A percentile compares a stretch with the other conserved stretches of the same genome.
Evolutionary conservation across 2,113 vertebrate species (phyloP).

Genomic region (Hystrix brachyura): DNA sequence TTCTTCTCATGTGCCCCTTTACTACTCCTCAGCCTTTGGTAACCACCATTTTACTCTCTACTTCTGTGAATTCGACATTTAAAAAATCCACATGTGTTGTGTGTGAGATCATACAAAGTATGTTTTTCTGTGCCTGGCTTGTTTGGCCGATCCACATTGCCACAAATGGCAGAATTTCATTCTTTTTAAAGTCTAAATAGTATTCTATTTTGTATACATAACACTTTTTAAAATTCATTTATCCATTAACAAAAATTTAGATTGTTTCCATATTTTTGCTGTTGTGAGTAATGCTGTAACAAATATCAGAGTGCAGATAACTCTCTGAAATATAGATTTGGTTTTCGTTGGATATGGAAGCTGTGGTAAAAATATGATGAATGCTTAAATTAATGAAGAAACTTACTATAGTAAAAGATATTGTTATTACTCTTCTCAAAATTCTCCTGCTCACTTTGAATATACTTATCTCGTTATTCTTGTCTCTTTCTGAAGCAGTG

Average conservation of each 20-base stretch:
- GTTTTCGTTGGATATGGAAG: neutral
- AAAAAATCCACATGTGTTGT: neutral
- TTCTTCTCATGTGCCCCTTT: neutral
- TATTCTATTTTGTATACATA: neutral
- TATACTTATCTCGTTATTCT: neutral
- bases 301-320: neutral
- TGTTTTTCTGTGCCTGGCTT: neutral
- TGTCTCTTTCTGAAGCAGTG: neutral
- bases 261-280: neutral
- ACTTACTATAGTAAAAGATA: neutral
- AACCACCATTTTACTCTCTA: neutral
- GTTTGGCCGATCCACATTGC: neutral
- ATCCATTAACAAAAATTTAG: neutral
- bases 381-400: neutral
- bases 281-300: neutral
- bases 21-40: neutral
- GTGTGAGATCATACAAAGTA: neutral
- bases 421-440: neutral
- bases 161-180: neutral
- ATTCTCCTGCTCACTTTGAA: neutral
- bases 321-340: neutral
- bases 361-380: neutral
- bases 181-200: neutral
- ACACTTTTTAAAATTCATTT: neutral
- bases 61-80: neutral